A percentile compares a stretch with the other conserved stretches of the same genome.
Conservation (phyloP, 2,888 invertebrate genomes). For the Phorcus lineatus region DNA sequence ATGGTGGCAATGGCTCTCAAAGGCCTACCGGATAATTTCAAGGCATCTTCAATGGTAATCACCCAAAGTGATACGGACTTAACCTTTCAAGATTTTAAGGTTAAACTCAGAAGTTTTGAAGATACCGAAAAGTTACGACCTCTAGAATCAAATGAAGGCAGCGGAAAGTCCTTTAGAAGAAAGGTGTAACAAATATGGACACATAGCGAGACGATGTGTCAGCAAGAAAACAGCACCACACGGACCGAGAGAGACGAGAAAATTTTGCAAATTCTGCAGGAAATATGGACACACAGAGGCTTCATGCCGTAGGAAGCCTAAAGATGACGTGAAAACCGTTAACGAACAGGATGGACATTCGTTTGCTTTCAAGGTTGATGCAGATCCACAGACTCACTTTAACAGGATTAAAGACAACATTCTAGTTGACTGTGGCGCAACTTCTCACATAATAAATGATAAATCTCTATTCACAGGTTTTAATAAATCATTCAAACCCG, state of each 20-base stretch:
- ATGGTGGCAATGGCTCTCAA: slow-evolving; percentile 44
- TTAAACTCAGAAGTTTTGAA: slow-evolving; percentile 28
- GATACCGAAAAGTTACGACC: slow-evolving; percentile 27
- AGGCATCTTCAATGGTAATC: slow-evolving; percentile 34
- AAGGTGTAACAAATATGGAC: too few relatives aligned
- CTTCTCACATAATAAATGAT: slow-evolving; percentile 45
- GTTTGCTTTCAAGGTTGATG: not conserved
- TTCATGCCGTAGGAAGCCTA: too few relatives aligned
- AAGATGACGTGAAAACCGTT: too few relatives aligned
- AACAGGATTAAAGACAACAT: not conserved
- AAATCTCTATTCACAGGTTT: slow-evolving; percentile 37
- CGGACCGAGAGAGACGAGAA: too few relatives aligned
- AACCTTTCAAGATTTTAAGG: slow-evolving; percentile 32
- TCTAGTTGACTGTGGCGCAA: slow-evolving; percentile 47
- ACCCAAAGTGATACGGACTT: slow-evolving; percentile 30
- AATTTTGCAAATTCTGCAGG: too few relatives aligned
- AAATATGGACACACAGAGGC: too few relatives aligned
- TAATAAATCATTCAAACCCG: slow-evolving; percentile 36
- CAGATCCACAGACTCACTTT: not conserved
- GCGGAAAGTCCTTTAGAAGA: too few relatives aligned
- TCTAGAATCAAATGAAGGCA: too few relatives aligned
- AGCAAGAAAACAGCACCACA: too few relatives aligned
- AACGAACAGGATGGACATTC: too few relatives aligned
- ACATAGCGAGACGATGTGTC: too few relatives aligned
- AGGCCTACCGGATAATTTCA: slow-evolving; percentile 35